Base-by-base conservation (phyloP, 2,797 vertebrate species). In the Scomberomorus guttatus region DNA sequence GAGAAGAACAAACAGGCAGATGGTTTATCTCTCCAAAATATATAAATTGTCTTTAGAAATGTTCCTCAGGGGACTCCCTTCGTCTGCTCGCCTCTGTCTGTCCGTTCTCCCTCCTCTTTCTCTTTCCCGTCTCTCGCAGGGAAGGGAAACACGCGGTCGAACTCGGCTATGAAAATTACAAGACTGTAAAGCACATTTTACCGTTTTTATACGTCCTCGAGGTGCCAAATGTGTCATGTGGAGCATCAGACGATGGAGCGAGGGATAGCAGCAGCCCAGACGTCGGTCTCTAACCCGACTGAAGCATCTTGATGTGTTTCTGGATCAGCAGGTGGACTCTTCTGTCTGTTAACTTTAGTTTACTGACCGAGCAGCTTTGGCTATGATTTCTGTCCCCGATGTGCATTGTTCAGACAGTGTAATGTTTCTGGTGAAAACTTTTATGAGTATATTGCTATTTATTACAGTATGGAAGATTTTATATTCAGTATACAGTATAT, bases 31-130 rank as follows among this genome's bases (percentile, higher is more conserved):
- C 86, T 95, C 93, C 94, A 94, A 94, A 90, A 95, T 89, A 85
- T 93, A 94, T 94, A 95, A 95, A 95, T 93, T 95, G 93, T 94
- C 88, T 94, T 93, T 93, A 81, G 88, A 93, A 94, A 95, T 89
- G 92, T 92, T 92, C 75, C 94, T 90, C 93, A 22, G 81, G 91
- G 94, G 93, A 90, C 81, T 86, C 60, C 77, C 69, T 87, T 74
- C 82, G 87, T 91, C 92, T 93, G 89, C 88, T 87, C 72, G 82
- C 83, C 86, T 87, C 75, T 69, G 85, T 89, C 88, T 77, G 65
- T 68, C 75, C 72, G 2, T 56, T 56, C 44, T 57, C 42, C 68
- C 69, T 68, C 69, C 79, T 68, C 78, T 62, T 67, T 63, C 78
- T 91, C 80, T 56, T 75, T 69, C 66, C 82, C 73, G 57, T 87